Evolutionary conservation across 2,797 vertebrate genomes (phyloP).

Genomic region (Lerista edwardsae): DNA sequence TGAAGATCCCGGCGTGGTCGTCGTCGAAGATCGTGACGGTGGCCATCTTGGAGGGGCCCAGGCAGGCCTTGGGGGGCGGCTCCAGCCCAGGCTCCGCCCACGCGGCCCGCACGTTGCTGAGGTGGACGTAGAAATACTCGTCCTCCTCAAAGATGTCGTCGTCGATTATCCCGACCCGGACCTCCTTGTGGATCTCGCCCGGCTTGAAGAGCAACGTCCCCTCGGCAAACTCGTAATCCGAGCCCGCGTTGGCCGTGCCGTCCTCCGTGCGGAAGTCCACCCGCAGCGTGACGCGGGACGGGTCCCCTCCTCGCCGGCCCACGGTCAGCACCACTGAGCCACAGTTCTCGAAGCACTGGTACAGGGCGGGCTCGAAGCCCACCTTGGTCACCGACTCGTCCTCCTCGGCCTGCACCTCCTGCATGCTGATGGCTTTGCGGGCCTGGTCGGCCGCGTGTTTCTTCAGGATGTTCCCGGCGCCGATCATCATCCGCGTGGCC

Average conservation of each 20-base stretch:
- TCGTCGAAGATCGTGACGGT: constrained; percentile 89
- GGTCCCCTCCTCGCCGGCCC: constrained; percentile 78
- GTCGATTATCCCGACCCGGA: constrained; percentile 86
- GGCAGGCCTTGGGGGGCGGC: constrained; percentile 69
- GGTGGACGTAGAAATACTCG: constrained; percentile 86
- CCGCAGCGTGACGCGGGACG: constrained; percentile 77
- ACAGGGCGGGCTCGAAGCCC: constrained; percentile 81
- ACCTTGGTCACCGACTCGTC: constrained; percentile 80
- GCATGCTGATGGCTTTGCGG: constrained; percentile 83
- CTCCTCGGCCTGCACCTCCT: constrained; percentile 77
- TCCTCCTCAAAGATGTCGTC: constrained; percentile 90
- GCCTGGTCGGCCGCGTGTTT: constrained; percentile 88
- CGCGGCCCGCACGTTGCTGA: constrained; percentile 81
- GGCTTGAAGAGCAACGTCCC: constrained; percentile 85
- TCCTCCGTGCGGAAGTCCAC: constrained; percentile 88
- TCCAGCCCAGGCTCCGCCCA: constrained; percentile 52
- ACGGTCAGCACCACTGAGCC: constrained; percentile 84
- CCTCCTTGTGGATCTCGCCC: constrained; percentile 82
- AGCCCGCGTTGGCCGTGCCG: constrained; percentile 86
- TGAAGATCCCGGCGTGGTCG: constrained; percentile 88
- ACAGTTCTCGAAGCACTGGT: constrained; percentile 89
- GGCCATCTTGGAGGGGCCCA: constrained; percentile 82
- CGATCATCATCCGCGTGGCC: constrained; percentile 90
- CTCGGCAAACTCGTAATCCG: constrained; percentile 87
- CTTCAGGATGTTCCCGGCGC: constrained; percentile 87